Conservation (phyloP, 2,888 invertebrate species). For the Plagodis pulveraria region DNA sequence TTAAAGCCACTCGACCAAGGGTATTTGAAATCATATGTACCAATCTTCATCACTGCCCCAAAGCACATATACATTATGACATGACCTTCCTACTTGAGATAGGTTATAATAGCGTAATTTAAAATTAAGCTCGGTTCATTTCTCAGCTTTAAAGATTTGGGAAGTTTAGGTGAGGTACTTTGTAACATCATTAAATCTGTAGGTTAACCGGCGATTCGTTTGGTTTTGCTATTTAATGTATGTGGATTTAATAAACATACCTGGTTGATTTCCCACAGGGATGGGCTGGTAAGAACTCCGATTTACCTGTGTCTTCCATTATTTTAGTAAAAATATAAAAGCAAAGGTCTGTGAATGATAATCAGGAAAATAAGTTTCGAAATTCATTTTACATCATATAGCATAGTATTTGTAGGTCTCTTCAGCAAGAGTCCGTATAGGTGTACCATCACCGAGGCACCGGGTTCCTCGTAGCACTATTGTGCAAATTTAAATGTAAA, state of each 20-base stretch:
- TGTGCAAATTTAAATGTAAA: too few relatives aligned
- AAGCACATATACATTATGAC: conserved; percentile 3
- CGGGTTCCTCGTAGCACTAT: too few relatives aligned
- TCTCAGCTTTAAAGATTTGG: conserved; percentile 14
- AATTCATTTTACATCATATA: too few relatives aligned
- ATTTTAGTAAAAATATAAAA: too few relatives aligned
- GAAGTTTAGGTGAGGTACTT: conserved; percentile 8
- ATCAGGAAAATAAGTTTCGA: too few relatives aligned
- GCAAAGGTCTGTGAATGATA: too few relatives aligned
- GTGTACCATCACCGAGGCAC: too few relatives aligned
- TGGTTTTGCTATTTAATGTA: conserved; percentile 9
- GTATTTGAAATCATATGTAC: too few relatives aligned
- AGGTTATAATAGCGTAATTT: conserved; percentile 27
- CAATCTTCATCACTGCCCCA: conserved; percentile 8
- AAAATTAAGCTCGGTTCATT: conserved; percentile 26
- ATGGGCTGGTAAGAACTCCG: background rate
- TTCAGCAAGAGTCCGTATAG: too few relatives aligned
- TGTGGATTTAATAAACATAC: conserved; percentile 3
- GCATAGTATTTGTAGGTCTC: too few relatives aligned
- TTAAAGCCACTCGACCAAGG: too few relatives aligned
- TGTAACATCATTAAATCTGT: conserved; percentile 4
- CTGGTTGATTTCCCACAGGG: conserved; percentile 4
- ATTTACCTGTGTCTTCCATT: too few relatives aligned
- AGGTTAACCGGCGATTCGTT: conserved; percentile 1
- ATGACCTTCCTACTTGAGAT: conserved; percentile 22